Percentiles rank a stretch among this genome's conserved stretches.
phyloP scores from a whole-genome alignment of 30 jellyfish, hydroid and myxozoan genomes.

The Clytia hemisphaerica region DNA sequence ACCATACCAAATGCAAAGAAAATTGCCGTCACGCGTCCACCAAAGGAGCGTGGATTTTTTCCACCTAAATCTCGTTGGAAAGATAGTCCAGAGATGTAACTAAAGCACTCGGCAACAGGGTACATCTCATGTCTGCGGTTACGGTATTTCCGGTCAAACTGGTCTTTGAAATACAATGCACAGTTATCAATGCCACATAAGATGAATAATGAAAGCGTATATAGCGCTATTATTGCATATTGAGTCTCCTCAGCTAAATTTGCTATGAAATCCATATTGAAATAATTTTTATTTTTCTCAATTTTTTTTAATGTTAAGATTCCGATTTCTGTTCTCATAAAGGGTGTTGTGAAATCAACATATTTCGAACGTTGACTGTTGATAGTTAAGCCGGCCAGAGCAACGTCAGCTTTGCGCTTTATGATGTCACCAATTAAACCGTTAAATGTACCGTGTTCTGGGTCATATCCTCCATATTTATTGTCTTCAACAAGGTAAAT shows the following conservation, averaged over 20 bases:
- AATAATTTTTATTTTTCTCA: neutral
- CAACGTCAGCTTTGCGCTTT: constrained; percentile 69
- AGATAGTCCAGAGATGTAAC: constrained; percentile 65
- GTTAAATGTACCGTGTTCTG: constrained; percentile 38
- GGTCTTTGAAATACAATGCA: constrained; percentile 25
- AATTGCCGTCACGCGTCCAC: constrained; percentile 75
- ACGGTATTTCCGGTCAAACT: constrained; percentile 1
- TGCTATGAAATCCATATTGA: constrained; percentile 21
- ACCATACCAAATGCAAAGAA: constrained; percentile 77
- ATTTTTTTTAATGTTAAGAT: constrained; percentile 2
- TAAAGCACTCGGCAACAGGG: constrained; percentile 50
- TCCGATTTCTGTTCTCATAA: constrained; percentile 41
- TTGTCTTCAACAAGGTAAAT: constrained; percentile 74
- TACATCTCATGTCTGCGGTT: constrained; percentile 17
- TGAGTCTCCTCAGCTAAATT: constrained; percentile 23
- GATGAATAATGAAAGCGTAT: constrained; percentile 31
- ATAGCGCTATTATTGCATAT: constrained; percentile 26
- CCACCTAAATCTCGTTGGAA: constrained; percentile 96
- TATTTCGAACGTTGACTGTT: constrained; percentile 27
- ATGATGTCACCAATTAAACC: constrained; percentile 80
- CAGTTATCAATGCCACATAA: constrained; percentile 52
- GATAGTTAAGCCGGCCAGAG: constrained; percentile 70
- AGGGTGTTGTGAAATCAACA: constrained; percentile 64
- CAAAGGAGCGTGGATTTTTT: constrained; percentile 44
- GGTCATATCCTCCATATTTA: constrained; percentile 49